A percentile compares a stretch with the other conserved stretches of the same genome.
Conservation (phyloP, 1,140 invertebrate species). For the Bombus fervidus region DNA sequence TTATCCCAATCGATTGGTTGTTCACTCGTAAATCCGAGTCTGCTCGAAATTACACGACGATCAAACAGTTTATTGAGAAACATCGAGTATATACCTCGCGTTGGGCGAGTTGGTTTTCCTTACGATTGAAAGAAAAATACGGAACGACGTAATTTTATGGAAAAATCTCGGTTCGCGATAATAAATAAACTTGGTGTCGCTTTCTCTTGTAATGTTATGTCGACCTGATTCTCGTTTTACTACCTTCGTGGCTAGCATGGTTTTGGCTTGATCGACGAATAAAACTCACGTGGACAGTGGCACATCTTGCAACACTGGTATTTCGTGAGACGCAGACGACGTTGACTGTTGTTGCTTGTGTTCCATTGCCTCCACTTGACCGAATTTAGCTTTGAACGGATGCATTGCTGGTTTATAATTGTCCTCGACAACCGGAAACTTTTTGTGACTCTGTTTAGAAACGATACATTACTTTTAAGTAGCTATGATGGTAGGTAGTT, state of each 20-base stretch:
- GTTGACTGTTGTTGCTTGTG: slow-evolving; percentile 54
- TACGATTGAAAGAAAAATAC: not conserved
- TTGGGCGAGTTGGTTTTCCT: not conserved
- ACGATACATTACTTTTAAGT: not conserved
- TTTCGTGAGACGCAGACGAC: slow-evolving; percentile 49
- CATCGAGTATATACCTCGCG: not conserved
- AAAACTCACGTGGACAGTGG: slow-evolving; percentile 76
- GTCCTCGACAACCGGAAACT: slow-evolving; percentile 54
- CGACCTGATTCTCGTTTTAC: not conserved
- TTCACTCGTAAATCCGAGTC: slow-evolving; percentile 82
- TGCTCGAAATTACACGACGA: slow-evolving; percentile 40
- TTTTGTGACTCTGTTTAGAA: slow-evolving; percentile 59
- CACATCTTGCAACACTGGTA: slow-evolving; percentile 64
- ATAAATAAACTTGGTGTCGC: not conserved
- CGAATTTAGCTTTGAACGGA: slow-evolving; percentile 51
- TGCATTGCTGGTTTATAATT: slow-evolving; percentile 59
- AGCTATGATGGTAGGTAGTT: no score
- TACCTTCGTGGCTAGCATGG: no score
- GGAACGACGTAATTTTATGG: not conserved
- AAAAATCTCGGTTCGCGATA: not conserved
- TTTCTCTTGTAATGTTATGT: not conserved
- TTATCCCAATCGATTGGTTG: slow-evolving; percentile 83
- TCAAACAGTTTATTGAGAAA: slow-evolving; percentile 34
- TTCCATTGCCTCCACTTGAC: slow-evolving; percentile 66
- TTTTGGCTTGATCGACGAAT: not conserved